Base-by-base conservation (phyloP, 2,888 invertebrate genomes). In the Lamproptera curius region DNA sequence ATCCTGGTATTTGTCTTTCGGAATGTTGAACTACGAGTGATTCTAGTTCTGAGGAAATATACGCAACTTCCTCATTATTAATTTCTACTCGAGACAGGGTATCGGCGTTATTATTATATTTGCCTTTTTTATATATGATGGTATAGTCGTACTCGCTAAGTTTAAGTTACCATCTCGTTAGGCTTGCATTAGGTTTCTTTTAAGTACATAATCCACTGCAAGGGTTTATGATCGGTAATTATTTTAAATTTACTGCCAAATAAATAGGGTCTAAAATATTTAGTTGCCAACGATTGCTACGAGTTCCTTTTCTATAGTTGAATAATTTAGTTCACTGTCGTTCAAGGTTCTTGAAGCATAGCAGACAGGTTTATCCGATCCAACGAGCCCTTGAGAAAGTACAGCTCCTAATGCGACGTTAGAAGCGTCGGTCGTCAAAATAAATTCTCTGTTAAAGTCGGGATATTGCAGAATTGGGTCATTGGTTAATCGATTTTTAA, bases 401-500 rank as follows among this genome's bases (percentile, higher is more conserved):
- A 60, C 50, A 6, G 20, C 20, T 5, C 20, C 20, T 3, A 1
- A 48, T 48, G 0, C 55, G 56, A 31, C n/a, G 31, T 31, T 31
- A 6, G 31, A 31, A 1, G 31, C 11, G 11, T 31, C 31, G 31
- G 31, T 31, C 2, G 31, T 31, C n/a, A 31, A 11, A 11, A 31
- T 31, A 11, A 31, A 31, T 11, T 31, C 31, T 6, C 6, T 31
- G 11, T 11, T 11, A 53, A 23, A 16, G 53, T 43, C 11, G 47
- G 51, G n/a, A 59, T 14, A 61, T 31, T 2, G 55, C 53, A 26
- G 17, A 28, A 20, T 40, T 43, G 16, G 43, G 35, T 6, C 58
- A 11, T 63, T 57, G 0, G 51, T 46, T 4, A 63, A 55, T n/a
- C 58, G 45, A 14, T 52, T 62, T 14, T 50, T 50, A 36, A 40